Conservation (phyloP, 2,888 invertebrate genomes). For the Labia minor region DNA sequence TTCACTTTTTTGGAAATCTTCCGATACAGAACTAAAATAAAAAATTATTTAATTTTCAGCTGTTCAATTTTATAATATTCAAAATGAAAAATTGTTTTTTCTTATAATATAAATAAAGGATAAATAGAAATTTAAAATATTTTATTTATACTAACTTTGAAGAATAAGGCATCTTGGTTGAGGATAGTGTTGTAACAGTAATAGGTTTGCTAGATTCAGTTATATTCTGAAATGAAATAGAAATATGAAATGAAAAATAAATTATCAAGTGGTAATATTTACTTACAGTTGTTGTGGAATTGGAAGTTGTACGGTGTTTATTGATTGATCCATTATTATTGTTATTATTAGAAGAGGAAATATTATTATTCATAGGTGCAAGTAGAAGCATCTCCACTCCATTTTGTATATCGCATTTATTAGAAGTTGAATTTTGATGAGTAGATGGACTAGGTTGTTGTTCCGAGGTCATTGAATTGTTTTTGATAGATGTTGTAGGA, state of each 20-base stretch:
- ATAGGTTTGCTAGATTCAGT: neutral
- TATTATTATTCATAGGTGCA: neutral
- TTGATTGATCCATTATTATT: neutral
- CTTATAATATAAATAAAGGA: no score
- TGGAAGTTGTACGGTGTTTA: neutral
- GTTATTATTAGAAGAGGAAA: neutral
- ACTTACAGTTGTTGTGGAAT: neutral
- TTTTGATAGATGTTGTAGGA: neutral
- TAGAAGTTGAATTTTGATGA: neutral
- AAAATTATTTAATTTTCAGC: constrained; percentile 8
- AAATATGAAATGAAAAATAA: neutral
- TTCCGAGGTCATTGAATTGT: neutral
- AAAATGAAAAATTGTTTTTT: no score
- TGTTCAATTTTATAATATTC: neutral
- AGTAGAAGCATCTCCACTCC: neutral
- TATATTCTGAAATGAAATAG: neutral
- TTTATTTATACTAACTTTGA: neutral
- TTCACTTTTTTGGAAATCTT: constrained; percentile 9
- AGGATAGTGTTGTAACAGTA: neutral
- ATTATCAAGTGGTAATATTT: neutral
- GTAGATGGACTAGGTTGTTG: neutral
- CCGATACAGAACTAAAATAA: constrained; percentile 14
- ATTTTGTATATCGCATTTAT: neutral
- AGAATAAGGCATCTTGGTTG: neutral
- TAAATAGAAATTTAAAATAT: no score